Conservation (phyloP, 2,888 invertebrate genomes). For the Pycnomerus fuliginosus region DNA sequence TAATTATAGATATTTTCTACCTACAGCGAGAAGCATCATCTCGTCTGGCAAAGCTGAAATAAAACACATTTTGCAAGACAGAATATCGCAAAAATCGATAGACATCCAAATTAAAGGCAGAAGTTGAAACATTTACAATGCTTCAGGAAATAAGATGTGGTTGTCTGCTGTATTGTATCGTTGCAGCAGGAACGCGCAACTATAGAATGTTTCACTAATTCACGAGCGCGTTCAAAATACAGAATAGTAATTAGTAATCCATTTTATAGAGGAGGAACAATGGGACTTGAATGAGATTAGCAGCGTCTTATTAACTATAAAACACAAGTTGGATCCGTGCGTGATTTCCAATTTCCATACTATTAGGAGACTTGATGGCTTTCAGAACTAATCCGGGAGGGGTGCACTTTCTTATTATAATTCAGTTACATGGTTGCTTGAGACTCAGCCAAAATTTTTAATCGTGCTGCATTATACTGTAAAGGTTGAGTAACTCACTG, state of each 20-base stretch:
- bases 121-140: constrained; percentile 10
- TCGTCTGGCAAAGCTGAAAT: too few species aligned
- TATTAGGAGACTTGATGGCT: constrained; percentile 50
- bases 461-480: too few species aligned
- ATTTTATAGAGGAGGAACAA: constrained; percentile 44
- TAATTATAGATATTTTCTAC: constrained; percentile 3
- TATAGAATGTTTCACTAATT: neutral
- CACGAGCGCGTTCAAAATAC: constrained; percentile 25
- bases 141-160: constrained; percentile 9
- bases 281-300: constrained; percentile 45
- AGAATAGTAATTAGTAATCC: constrained; percentile 45
- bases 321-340: constrained; percentile 48
- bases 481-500: too few species aligned
- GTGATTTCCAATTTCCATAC: constrained; percentile 54
- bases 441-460: too few species aligned
- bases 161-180: constrained; percentile 10
- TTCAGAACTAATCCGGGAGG: constrained; percentile 40
- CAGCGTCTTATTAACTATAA: constrained; percentile 50
- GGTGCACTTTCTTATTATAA: too few species aligned
- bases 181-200: constrained; percentile 4
- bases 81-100: too few species aligned
- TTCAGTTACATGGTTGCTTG: too few species aligned
- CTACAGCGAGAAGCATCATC: too few species aligned
- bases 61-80: too few species aligned
- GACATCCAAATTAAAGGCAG: too few species aligned